Percentiles rank a stretch among this genome's conserved stretches.
Conservation (phyloP, 2,113 vertebrate genomes). For the Toxotes chatareus region DNA sequence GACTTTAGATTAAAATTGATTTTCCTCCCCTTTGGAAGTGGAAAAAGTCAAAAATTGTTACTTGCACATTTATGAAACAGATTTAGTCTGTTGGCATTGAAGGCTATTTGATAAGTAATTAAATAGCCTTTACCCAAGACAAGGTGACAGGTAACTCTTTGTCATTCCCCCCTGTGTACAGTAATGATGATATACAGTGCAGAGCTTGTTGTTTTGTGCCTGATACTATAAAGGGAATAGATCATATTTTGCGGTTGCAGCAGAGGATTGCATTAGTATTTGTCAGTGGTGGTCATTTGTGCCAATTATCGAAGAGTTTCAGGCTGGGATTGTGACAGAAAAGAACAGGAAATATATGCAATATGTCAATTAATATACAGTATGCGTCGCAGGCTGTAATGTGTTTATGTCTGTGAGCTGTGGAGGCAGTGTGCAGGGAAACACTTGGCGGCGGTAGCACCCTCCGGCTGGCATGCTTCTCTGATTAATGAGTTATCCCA, state of each 20-base stretch:
- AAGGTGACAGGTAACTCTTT: conserved; percentile 95
- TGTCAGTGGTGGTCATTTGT: conserved; percentile 63
- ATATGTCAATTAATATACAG: conserved; percentile 49
- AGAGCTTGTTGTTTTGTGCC: conserved; percentile 57
- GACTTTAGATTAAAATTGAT: conserved; percentile 99
- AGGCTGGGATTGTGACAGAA: conserved; percentile 47
- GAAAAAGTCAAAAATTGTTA: conserved; percentile 95
- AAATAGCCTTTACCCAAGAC: conserved; percentile 93
- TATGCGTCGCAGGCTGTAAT: conserved; percentile 14
- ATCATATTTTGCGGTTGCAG: conserved; percentile 53
- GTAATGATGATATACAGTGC: conserved; percentile 87
- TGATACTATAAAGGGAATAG: conserved; percentile 56
- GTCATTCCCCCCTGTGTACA: conserved; percentile 84
- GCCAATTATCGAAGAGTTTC: conserved; percentile 67
- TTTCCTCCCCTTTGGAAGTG: conserved; percentile 94
- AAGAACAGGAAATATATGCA: conserved; percentile 39
- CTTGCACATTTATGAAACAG: conserved; percentile 96
- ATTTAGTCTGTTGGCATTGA: conserved; percentile 97
- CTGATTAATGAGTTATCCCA: conserved; percentile 79
- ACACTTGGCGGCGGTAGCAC: conserved; percentile 63
- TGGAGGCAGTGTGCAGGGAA: conserved; percentile 22
- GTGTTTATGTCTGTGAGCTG: conserved; percentile 49
- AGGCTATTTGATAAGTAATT: conserved; percentile 98
- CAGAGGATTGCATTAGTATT: conserved; percentile 41
- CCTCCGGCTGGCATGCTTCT: conserved; percentile 60